Conservation (phyloP, 2,888 invertebrate genomes). For the Drosophila melanosoma region DNA sequence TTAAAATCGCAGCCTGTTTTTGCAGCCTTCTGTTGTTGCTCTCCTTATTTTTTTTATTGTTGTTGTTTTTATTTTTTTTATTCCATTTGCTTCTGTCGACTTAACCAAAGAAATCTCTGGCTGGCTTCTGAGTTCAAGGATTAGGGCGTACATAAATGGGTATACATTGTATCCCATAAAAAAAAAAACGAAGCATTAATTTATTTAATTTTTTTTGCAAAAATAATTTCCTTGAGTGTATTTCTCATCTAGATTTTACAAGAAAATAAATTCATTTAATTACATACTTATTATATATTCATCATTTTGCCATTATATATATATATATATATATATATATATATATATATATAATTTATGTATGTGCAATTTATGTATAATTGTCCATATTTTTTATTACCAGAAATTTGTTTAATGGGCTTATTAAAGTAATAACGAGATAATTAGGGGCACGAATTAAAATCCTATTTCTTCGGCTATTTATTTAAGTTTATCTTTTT, state of each 20-base stretch:
- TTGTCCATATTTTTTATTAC: neutral
- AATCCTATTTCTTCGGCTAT: neutral
- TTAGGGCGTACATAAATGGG: constrained; percentile 46
- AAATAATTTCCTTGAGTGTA: neutral
- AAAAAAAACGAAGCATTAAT: neutral
- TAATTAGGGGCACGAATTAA: neutral
- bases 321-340: neutral
- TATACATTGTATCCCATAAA: neutral
- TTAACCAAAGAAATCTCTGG: constrained; percentile 18
- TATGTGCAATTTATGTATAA: no score
- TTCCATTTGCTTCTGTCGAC: constrained; percentile 21
- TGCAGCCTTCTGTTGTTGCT: constrained; percentile 48
- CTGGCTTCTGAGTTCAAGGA: constrained; percentile 70
- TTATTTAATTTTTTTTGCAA: neutral
- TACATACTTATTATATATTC: neutral
- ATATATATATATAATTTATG: neutral
- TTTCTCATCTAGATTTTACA: neutral
- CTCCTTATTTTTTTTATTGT: neutral
- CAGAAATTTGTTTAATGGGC: no score
- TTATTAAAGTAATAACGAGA: constrained; percentile 1
- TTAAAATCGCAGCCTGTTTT: constrained; percentile 82
- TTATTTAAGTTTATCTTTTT: neutral
- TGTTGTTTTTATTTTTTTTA: constrained; percentile 1
- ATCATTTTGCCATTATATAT: neutral
- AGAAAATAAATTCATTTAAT: neutral